These are phyloP conservation scores for Periophthalmodon schlosseri DNA, from an alignment of 2,113 vertebrate genomes.

Conservation along the genomic window DNA sequence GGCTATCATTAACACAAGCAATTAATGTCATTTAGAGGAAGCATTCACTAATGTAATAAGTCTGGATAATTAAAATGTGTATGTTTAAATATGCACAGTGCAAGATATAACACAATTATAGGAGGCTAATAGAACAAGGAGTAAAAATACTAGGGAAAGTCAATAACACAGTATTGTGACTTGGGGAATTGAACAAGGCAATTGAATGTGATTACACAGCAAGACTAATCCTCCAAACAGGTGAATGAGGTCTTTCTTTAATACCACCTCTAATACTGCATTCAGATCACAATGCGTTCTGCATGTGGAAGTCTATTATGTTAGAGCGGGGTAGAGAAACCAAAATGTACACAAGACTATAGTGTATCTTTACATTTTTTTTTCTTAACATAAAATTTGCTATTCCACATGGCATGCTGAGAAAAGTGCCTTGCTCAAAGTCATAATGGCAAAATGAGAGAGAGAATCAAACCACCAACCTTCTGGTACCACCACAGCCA, in stretches of 20 bases:
- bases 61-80: background rate
- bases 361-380: no score
- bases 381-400: no score
- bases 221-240: constrained; percentile 9
- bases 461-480: no score
- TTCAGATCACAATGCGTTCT: background rate
- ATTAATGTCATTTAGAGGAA: background rate
- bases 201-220: constrained; percentile 13
- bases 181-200: background rate
- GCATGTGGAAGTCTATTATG: background rate
- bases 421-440: no score
- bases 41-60: background rate
- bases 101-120: background rate
- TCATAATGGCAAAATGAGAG: no score
- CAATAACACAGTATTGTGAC: constrained; percentile 9
- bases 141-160: constrained; percentile 2
- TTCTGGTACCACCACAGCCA: no score
- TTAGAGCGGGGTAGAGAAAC: no score
- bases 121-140: background rate
- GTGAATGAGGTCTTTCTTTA: constrained; percentile 7
- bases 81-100: background rate
- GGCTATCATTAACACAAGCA: background rate
- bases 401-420: no score
- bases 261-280: background rate
- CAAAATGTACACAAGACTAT: no score